These are phyloP conservation scores for Pantherophis guttatus DNA, from an alignment of 2,113 vertebrate genomes.

Conservation along the genomic window DNA sequence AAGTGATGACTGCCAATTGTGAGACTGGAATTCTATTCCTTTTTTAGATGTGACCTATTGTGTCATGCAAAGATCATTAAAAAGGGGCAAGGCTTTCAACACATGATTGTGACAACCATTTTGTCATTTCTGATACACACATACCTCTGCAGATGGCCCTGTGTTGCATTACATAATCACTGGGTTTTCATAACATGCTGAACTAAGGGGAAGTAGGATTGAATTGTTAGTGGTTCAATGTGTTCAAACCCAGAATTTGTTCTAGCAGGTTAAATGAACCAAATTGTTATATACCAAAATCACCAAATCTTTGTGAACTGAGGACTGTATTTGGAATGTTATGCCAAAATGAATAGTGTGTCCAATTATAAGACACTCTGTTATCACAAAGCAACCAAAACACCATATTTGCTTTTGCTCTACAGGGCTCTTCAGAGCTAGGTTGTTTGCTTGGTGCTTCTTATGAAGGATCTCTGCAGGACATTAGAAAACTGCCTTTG, in stretches of 20 bases:
- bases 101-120: neutral
- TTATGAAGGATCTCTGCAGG: neutral
- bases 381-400: neutral
- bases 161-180: neutral
- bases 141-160: neutral
- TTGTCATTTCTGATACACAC: neutral
- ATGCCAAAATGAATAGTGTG: neutral
- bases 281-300: neutral
- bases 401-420: neutral
- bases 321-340: neutral
- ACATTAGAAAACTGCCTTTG: neutral
- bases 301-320: neutral
- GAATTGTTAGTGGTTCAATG: neutral
- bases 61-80: neutral
- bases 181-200: neutral
- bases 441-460: neutral
- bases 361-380: neutral
- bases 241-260: neutral
- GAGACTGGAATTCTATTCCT: neutral
- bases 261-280: neutral
- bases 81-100: neutral
- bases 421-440: neutral
- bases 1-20: neutral
- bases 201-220: neutral
- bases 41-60: neutral